phyloP scores from a whole-genome alignment of 2,888 invertebrate genomes.

The Lithophane socia region DNA sequence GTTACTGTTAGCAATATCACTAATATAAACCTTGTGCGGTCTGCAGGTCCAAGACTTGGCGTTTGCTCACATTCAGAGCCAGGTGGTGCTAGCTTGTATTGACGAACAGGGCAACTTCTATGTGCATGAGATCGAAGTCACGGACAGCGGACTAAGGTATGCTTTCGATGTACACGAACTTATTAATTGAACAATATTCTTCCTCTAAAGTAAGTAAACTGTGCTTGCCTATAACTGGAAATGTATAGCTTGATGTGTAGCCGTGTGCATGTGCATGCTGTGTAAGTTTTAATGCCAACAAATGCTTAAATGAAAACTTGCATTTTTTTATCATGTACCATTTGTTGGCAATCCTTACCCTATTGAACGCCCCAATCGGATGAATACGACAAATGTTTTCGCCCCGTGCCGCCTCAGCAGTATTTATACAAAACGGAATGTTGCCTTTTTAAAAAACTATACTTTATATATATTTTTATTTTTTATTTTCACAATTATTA shows the following conservation, averaged over 20 bases:
- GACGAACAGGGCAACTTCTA: slow-evolving; percentile 96
- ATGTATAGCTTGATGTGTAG: no score
- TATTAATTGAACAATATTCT: neutral
- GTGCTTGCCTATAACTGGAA: neutral
- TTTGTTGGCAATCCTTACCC: neutral
- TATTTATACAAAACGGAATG: no score
- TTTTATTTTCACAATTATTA: no score
- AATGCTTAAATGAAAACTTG: no score
- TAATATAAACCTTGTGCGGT: slow-evolving; percentile 15
- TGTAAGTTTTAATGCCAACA: no score
- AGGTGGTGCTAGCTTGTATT: slow-evolving; percentile 95
- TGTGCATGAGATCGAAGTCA: slow-evolving; percentile 94
- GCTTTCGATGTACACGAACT: slow-evolving; percentile 42
- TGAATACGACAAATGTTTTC: no score
- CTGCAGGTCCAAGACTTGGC: slow-evolving; percentile 96
- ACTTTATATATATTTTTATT: no score
- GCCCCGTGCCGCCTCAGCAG: no score
- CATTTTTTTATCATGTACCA: no score
- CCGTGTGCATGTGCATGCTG: no score
- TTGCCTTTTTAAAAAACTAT: no score
- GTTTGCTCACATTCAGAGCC: slow-evolving; percentile 95
- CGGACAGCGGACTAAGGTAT: slow-evolving; percentile 90
- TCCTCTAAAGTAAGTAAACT: neutral
- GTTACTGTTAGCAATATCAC: neutral
- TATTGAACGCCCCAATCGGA: no score